Evolutionary conservation across 2,797 vertebrate genomes (phyloP), one percentile per base, ranked within the genome.

Genomic region (Botia almorhae): DNA sequence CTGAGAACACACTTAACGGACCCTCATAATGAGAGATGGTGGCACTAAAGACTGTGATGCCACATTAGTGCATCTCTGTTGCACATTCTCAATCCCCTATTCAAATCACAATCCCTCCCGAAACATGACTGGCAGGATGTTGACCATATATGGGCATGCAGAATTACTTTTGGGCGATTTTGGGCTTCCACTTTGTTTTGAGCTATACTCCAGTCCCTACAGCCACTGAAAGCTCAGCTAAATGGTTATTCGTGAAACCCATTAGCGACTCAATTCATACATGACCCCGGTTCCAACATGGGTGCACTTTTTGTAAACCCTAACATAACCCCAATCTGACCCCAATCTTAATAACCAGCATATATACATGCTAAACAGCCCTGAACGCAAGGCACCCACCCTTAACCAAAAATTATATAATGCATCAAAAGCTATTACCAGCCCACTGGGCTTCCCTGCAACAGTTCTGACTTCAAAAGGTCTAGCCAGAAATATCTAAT

Each of bases 61-160:
- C 60, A 72, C 26, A 84, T 80, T 82, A 85, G 53, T 80, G 80
- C 81, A 39, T 64, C 77, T 78, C 67, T 75, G 39, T 60, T 75
- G 76, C 80, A 83, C 75, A 83, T 69, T 69, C 68, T 83, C 67
- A 82, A 70, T 84, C 11, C 67, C 64, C 36, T 16, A 48, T 69
- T 79, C 79, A 80, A 73, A 75, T 82, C 63, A 70, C 68, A 76
- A 70, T 29, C 16, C 67, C n/a, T 69, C 43, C 56, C 19, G 12
- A 83, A 79, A 81, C 69, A 75, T 23, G 55, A 64, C 75, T 64
- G 36, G 8, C 46, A 64, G 46, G 17, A 70, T 63, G 60, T 69
- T 82, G 79, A 72, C 53, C 68, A 63, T 63, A 71, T 55, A 75
- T 23, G 23, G 65, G 46, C 48, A 70, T 43, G 46, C 60, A 3